phyloP scores from a whole-genome alignment of 2,113 vertebrate genomes.

The Atrichornis clamosus region DNA sequence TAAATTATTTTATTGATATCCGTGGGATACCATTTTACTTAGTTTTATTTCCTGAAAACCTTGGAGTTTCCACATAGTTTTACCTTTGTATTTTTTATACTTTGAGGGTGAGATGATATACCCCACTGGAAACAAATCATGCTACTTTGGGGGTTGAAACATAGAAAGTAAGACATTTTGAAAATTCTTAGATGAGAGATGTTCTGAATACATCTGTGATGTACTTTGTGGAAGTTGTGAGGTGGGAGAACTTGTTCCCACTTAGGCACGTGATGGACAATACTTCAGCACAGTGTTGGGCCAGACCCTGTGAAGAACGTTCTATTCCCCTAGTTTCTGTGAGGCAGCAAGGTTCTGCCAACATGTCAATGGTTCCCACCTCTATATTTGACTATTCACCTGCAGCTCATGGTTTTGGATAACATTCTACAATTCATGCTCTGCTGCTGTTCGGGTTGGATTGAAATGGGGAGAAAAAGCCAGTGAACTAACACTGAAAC shows the following conservation, averaged over 20 bases:
- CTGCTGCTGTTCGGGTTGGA: neutral
- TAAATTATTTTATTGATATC: neutral
- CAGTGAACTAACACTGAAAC: neutral
- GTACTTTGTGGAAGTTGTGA: neutral
- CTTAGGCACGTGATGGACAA: neutral
- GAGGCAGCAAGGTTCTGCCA: neutral
- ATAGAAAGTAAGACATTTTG: neutral
- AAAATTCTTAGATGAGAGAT: neutral
- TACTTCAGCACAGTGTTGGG: neutral
- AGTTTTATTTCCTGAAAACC: neutral
- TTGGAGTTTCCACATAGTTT: neutral
- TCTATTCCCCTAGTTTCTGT: neutral
- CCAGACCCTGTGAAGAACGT: neutral
- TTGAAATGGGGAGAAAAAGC: neutral
- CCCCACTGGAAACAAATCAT: neutral
- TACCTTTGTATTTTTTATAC: neutral
- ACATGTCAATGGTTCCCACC: neutral
- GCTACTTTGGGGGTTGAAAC: neutral
- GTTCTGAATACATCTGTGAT: neutral
- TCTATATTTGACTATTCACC: neutral
- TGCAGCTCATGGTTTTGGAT: neutral
- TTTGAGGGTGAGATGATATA: neutral
- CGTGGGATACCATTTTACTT: neutral
- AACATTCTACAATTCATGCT: neutral
- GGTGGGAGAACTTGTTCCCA: neutral